A percentile compares a stretch with the other conserved stretches of the same genome.
phyloP scores from a whole-genome alignment of 2,888 invertebrate species.

The Heliconius ismenius region DNA sequence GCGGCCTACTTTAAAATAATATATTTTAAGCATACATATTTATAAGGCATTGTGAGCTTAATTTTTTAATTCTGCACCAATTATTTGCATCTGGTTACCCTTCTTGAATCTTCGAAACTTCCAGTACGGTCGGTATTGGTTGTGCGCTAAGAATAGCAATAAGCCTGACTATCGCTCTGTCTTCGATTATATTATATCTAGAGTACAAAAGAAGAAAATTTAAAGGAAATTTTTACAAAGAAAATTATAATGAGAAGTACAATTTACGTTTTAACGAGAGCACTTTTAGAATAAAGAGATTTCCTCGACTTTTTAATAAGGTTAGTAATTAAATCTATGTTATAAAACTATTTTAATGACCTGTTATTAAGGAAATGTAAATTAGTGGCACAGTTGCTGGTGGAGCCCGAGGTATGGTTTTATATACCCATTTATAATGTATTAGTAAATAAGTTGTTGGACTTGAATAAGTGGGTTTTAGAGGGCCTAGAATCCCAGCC shows the following conservation, averaged over 20 bases:
- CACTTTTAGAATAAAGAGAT: conserved; percentile 22
- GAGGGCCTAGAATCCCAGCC: too few relatives aligned
- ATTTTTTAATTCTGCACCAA: neutral
- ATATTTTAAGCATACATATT: too few relatives aligned
- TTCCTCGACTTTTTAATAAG: conserved; percentile 19
- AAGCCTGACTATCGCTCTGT: conserved; percentile 45
- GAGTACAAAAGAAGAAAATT: conserved; percentile 19
- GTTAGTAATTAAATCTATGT: conserved; percentile 17
- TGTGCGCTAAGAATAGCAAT: conserved; percentile 66
- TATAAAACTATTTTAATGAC: conserved; percentile 4
- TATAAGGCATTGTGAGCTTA: neutral
- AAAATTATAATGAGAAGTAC: conserved; percentile 27
- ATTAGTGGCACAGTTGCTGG: neutral
- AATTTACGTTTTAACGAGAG: conserved; percentile 26
- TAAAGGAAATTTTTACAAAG: conserved; percentile 25
- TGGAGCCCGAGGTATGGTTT: neutral
- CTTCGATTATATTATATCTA: conserved; percentile 16
- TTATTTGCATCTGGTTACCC: conserved; percentile 19
- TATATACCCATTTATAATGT: neutral
- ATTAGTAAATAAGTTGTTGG: neutral
- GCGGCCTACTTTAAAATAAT: too few relatives aligned
- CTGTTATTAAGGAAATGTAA: conserved; percentile 11
- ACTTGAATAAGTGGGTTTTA: neutral
- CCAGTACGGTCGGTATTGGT: conserved; percentile 54
- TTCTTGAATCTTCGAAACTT: neutral